Base-by-base conservation (phyloP, 2,797 vertebrate genomes). In the Pantherophis vulpinus region DNA sequence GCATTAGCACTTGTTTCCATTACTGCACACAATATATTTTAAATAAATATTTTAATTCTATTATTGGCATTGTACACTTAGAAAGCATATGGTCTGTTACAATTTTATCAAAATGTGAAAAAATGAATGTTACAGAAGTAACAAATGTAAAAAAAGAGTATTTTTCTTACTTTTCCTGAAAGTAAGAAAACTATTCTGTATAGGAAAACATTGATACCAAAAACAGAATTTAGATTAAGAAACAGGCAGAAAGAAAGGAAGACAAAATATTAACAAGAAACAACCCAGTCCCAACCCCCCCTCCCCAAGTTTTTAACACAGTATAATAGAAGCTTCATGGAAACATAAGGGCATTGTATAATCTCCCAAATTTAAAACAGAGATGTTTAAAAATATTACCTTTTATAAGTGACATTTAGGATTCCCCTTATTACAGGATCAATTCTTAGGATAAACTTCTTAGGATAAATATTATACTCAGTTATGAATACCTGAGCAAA, bases 21-120 rank as follows among this genome's bases (percentile, higher is more conserved):
- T 89, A 94, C 95, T 89, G 93, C 86, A 93, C 55, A 93, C 94
- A 92, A 93, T 95, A 95, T 95, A 97, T 98, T 98, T 98, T 99
- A 99, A 99, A 99, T 99, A 99, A 99, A 99, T 99, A 99, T 98
- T 98, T 99, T 99, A 99, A 99, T 99, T 99, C 98, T 99, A 99
- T 99, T 99, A 98, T 99, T 99, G 98, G 98, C 99, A 99, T 99
- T 66, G 99, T 99, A 99, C 99, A 99, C 97, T 98, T 99, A 99
- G 98, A 99, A 99, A 99, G 99, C 98, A 98, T 99, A 99, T 98
- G 98, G 97, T 99, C 99, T 99, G 99, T 99, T 99, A 99, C 99
- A 99, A 98, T 99, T 99, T 98, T 99, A 99, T 99, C 99, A 99
- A 99, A 98, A 99, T 98, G 98, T 99, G 98, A 98, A 99, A 99